Conservation (phyloP, 2,113 vertebrate genomes). For the Motacilla alba region DNA sequence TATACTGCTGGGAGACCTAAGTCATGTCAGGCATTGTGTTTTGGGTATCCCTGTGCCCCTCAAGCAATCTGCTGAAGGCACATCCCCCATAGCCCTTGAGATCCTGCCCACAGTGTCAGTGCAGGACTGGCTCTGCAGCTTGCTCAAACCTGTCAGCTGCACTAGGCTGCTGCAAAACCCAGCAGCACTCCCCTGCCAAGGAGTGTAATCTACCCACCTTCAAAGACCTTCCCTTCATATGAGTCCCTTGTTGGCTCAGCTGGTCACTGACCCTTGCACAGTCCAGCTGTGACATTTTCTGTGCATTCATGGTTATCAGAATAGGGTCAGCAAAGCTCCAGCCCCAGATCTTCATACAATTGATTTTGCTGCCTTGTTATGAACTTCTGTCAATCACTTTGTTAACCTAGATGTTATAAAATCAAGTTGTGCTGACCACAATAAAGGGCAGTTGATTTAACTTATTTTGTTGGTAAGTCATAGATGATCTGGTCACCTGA, state of each 20-base stretch:
- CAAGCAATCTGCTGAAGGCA: not conserved
- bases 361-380: not conserved
- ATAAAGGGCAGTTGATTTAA: not conserved
- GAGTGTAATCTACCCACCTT: not conserved
- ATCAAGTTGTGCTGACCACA: not conserved
- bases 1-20: not conserved
- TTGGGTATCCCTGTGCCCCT: not conserved
- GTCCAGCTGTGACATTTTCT: not conserved
- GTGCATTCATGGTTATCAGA: not conserved
- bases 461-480: not conserved
- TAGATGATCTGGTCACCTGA: not conserved
- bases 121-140: not conserved
- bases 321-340: not conserved
- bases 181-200: not conserved
- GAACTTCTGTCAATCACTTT: not conserved
- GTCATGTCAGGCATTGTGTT: not conserved
- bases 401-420: not conserved
- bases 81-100: too few relatives aligned
- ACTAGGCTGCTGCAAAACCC: not conserved
- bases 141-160: not conserved
- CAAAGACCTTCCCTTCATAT: not conserved
- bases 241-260: constrained; percentile 14
- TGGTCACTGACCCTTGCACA: not conserved
- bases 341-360: not conserved
- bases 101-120: not conserved